Base-by-base conservation (phyloP, 1,140 invertebrate genomes). In the Sminthurinus signatus region DNA sequence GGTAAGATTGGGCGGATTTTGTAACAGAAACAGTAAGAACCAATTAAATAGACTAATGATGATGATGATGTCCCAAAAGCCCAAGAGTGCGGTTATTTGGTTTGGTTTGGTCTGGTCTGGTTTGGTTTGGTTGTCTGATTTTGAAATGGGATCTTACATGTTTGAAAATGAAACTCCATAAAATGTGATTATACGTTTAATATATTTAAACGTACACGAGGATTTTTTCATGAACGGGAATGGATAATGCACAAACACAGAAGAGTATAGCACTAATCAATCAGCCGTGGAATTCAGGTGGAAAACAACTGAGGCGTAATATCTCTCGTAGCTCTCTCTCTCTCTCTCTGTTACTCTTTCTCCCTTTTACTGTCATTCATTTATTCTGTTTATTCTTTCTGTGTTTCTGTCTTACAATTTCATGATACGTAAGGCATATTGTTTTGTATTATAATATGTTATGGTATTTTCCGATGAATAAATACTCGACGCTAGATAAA, bases 241-340 rank as follows among this genome's bases (percentile, higher is more conserved):
- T 48, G 39, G 39, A 42, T 28, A 25, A 23, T 52, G 50, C 15
- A 52, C 54, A 56, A 12, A 51, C 27, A 28, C 8, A 12, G 31
- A 27, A 56, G 28, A 27, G 54, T 29, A 56, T 56, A 29, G 12
- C 54, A 27, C 21, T 17, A 15, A 2, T 15, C 32, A 56, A 56
- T 56, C 54, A 56, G 21, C 28, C 54, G 21, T 56, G 31, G 28
- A 56, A 56, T 56, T 56, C 54, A 56, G 54, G 54, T 56, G 54
- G 54, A 56, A 56, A 56, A 56, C 32, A 19, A 56, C 10, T 56
- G 28, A 56, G 32, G n/a, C n/a, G n/a, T n/a, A n/a, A n/a, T n/a
- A n/a, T n/a, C n/a, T n/a, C n/a, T n/a, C n/a, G n/a, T n/a, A n/a
- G n/a, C 31, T 29, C 31, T 36, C 5, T 21, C 31, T 56, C 31